Percentiles rank a stretch among this genome's conserved stretches.
These are phyloP conservation scores for Merodon equestris DNA, from an alignment of 2,888 invertebrate genomes.

Conservation along the genomic window DNA sequence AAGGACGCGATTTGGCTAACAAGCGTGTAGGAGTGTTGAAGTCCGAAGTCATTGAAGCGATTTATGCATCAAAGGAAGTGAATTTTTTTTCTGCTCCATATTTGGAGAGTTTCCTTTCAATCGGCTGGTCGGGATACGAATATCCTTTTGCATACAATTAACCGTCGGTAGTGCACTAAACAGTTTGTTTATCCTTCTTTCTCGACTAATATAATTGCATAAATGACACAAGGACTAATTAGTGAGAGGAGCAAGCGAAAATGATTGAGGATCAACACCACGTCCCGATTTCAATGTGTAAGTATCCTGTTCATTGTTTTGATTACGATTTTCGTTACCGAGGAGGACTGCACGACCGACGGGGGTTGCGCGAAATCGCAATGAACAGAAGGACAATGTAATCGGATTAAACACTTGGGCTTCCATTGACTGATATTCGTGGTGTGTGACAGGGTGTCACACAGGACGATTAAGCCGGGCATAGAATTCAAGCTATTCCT, in stretches of 20 bases:
- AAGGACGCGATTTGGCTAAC: neutral
- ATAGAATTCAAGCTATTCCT: conserved; percentile 58
- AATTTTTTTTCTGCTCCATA: conserved; percentile 58
- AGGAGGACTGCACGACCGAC: no score
- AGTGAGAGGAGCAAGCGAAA: neutral
- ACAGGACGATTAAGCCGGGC: conserved; percentile 39
- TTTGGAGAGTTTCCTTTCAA: conserved; percentile 65
- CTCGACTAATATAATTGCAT: neutral
- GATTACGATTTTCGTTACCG: neutral
- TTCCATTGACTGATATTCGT: conserved; percentile 37
- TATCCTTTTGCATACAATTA: conserved; percentile 39
- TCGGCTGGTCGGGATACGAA: conserved; percentile 61
- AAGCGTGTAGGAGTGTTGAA: conserved; percentile 25
- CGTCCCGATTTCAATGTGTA: conserved; percentile 77
- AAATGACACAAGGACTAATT: conserved; percentile 5
- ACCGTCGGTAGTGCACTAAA: conserved; percentile 77
- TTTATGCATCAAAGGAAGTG: conserved; percentile 48
- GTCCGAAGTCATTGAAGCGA: conserved; percentile 55
- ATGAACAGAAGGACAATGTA: conserved; percentile 49
- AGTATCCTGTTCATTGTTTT: conserved; percentile 71
- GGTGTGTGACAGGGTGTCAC: conserved; percentile 43
- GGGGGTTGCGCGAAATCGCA: conserved; percentile 8
- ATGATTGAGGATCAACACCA: conserved; percentile 78
- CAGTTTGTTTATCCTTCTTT: neutral
- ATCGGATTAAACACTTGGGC: conserved; percentile 61